Percentiles rank a stretch among this genome's conserved stretches.
phyloP scores from a whole-genome alignment of 2,888 invertebrate species.

The Luffia ferchaultella region DNA sequence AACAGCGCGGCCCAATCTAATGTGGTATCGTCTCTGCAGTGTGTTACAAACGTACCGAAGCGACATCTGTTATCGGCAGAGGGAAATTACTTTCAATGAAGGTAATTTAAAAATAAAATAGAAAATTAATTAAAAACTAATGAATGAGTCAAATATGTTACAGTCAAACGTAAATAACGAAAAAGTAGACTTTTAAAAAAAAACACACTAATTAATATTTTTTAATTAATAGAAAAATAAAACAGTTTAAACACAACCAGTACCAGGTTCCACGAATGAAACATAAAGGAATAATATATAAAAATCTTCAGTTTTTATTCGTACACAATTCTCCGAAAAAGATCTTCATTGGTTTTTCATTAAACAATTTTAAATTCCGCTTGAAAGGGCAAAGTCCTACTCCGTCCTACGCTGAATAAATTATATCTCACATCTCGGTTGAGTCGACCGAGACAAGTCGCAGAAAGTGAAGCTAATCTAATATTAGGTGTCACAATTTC shows the following conservation, averaged over 20 bases:
- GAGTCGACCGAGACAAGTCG: not conserved
- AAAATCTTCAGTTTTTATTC: too few species aligned
- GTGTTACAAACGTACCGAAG: conserved; percentile 17
- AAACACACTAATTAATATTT: too few species aligned
- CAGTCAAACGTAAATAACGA: too few species aligned
- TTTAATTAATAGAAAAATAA: too few species aligned
- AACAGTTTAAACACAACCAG: too few species aligned
- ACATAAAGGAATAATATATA: too few species aligned
- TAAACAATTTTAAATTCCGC: not conserved
- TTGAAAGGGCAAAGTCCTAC: not conserved
- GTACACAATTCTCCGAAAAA: not conserved
- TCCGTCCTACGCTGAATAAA: not conserved
- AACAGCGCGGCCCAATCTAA: not conserved
- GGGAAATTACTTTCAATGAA: not conserved
- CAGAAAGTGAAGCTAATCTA: conserved; percentile 1
- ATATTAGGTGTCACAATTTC: conserved; percentile 11
- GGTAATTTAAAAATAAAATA: not conserved
- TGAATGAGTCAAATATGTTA: too few species aligned
- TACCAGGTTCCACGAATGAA: too few species aligned
- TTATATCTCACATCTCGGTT: not conserved
- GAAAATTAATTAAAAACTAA: too few species aligned
- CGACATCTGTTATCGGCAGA: conserved; percentile 29
- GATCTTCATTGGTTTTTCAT: not conserved
- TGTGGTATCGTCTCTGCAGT: conserved; percentile 20
- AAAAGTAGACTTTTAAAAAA: too few species aligned